Conservation (phyloP, 2,797 vertebrate species). For the Monodelphis domestica region DNA sequence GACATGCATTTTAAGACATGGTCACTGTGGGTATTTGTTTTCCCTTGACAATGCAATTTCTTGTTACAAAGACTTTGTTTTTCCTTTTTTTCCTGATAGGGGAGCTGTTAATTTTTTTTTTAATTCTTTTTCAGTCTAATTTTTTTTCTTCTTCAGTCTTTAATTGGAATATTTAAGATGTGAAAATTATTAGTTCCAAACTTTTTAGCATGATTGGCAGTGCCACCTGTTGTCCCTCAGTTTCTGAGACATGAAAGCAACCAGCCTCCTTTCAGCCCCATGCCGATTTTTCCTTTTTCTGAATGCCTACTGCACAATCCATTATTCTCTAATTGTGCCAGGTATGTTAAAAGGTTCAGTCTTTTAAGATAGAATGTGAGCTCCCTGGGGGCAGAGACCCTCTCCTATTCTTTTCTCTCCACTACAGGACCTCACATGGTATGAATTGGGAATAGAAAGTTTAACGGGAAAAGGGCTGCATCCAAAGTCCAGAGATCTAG, state of each 20-base stretch:
- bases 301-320: neutral
- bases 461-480: neutral
- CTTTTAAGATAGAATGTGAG: conserved; percentile 15
- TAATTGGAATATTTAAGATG: neutral
- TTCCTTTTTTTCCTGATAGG: neutral
- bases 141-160: neutral
- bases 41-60: neutral
- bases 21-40: neutral
- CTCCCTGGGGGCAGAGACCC: neutral
- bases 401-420: neutral
- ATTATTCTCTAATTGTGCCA: conserved; percentile 15
- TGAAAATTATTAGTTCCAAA: neutral
- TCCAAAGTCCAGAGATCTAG: neutral
- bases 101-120: neutral
- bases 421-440: neutral
- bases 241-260: neutral
- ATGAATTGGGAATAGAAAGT: neutral
- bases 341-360: neutral
- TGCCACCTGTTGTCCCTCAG: neutral
- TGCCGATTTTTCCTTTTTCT: neutral
- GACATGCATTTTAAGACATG: neutral
- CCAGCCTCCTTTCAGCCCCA: neutral
- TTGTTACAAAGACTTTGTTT: neutral
- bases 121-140: neutral
- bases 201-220: neutral